Evolutionary conservation across 2,888 invertebrate genomes (phyloP), one percentile per base, ranked within the genome.

Genomic region (Stenodera caucasica): DNA sequence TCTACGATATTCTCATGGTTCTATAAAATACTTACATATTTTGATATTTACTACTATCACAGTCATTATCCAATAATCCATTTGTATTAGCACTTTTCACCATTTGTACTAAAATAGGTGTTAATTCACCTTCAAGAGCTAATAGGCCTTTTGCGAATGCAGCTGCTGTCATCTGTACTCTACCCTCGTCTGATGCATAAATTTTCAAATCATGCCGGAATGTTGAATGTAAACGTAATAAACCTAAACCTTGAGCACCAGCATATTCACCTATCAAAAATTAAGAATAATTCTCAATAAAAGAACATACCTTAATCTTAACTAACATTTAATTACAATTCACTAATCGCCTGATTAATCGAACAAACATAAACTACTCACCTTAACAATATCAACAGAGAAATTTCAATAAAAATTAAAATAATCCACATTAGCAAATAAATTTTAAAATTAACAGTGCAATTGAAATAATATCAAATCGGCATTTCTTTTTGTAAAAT

Each of bases 121-220:
- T 98, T 37, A 99, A 84, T 81, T 99, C 98, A 0, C 99, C 99
- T 80, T 99, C 99, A 54, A 99, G 79, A 0, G 99, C 99, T 8
- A 99, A 83, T 30, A 99, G 83, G 0, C 99, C 99, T 83, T 98
- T 99, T 2, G 99, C 97, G 81, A 99, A 99, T 1, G 99, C 99
- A 0, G 99, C 99, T 0, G 99, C 99, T 0, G 99, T 99, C 98
- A 99, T 99, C 82, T 99, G 99, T 2, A 99, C 99, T 58, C 99
- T 85, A 2, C 99, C 99, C 80, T 99, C 99, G 80, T 99, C 99
- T 0, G 98, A 98, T 0, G 99, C 98, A 81, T 99, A 99, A 72
- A 99, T 99, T 84, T 99, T 99, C 62, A 99, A 84, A 81, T 99
- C 99, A 80, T 99, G 98, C 0, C 99, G 90, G 82, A 96, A 99